Evolutionary conservation across 2,888 invertebrate species (phyloP).

Genomic region (Mechanitis mazaeus): DNA sequence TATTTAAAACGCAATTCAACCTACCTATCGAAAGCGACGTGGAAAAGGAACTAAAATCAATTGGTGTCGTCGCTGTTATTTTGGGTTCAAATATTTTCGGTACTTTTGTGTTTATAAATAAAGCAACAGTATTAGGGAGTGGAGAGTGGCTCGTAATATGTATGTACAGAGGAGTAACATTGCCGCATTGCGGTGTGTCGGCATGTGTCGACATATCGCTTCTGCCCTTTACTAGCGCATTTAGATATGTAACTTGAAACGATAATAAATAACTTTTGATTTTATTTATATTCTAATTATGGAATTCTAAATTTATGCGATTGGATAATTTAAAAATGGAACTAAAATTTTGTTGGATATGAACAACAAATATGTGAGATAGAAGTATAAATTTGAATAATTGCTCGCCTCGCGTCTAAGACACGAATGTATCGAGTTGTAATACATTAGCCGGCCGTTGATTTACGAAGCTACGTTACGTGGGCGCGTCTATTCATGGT

Average conservation of each 20-base stretch:
- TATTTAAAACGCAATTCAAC: background rate
- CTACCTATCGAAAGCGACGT: background rate
- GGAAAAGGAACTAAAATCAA: conserved; percentile 8
- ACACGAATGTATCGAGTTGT: conserved; percentile 52
- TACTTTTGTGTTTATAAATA: conserved; percentile 48
- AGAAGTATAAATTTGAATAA: conserved; percentile 15
- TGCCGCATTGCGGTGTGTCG: conserved; percentile 72
- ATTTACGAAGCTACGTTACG: conserved; percentile 67
- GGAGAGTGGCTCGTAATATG: conserved; percentile 56
- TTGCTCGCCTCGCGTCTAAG: conserved; percentile 20
- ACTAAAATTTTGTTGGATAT: background rate
- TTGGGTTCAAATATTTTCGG: conserved; percentile 34
- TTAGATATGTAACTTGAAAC: conserved; percentile 38
- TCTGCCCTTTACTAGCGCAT: conserved; percentile 60
- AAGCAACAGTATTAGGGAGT: conserved; percentile 53
- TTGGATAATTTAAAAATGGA: background rate
- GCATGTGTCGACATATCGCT: conserved; percentile 70
- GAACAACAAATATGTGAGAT: background rate
- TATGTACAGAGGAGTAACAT: conserved; percentile 66
- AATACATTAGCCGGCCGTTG: conserved; percentile 71
- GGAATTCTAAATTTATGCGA: too few relatives aligned
- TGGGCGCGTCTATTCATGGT: conserved; percentile 73
- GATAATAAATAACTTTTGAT: background rate
- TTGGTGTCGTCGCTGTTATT: conserved; percentile 28
- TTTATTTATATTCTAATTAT: background rate